Evolutionary conservation across 2,113 vertebrate species (phyloP), one percentile per base, ranked within the genome.

Genomic region (Siphamia tubifer): DNA sequence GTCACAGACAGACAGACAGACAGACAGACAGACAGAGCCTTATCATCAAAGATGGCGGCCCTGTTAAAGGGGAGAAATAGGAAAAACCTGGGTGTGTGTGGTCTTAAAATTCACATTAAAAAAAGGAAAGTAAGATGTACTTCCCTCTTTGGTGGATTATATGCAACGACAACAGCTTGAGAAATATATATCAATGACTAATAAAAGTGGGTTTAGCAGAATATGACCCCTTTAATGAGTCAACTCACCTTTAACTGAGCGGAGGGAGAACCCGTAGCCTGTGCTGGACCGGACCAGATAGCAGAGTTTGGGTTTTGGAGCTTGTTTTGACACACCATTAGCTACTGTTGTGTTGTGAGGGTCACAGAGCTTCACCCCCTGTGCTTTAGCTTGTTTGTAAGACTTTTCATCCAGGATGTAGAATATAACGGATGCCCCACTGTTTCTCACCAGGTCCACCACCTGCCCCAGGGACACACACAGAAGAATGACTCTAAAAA

Each of bases 201-300:
- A n/a, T n/a, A n/a, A n/a, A n/a, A n/a, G n/a, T n/a, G n/a, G n/a
- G n/a, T n/a, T n/a, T n/a, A n/a, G n/a, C n/a, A n/a, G n/a, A n/a
- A n/a, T n/a, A n/a, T n/a, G n/a, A n/a, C n/a, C n/a, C n/a, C n/a
- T n/a, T n/a, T n/a, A n/a, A n/a, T n/a, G n/a, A n/a, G n/a, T n/a
- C n/a, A n/a, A n/a, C 93, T 93, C 52, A 98, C 98, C 93, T 91
- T 80, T 88, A 40, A 75, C 80, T 5, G 93, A 93, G 86, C 92
- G 94, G 34, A 99, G 57, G 21, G 96, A 97, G 85, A 98, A 99
- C 53, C 94, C 96, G 0, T 87, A 99, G 20, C 90, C 85, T 6
- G 66, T 77, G 13, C 77, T 88, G 36, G 92, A 87, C 77, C 93
- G 98, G 12, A 91, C 87, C 51, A 99, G 63, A 74, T 95, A 97